These are phyloP conservation scores for Hylaea fasciaria DNA, from an alignment of 2,888 invertebrate genomes.

Conservation along the genomic window DNA sequence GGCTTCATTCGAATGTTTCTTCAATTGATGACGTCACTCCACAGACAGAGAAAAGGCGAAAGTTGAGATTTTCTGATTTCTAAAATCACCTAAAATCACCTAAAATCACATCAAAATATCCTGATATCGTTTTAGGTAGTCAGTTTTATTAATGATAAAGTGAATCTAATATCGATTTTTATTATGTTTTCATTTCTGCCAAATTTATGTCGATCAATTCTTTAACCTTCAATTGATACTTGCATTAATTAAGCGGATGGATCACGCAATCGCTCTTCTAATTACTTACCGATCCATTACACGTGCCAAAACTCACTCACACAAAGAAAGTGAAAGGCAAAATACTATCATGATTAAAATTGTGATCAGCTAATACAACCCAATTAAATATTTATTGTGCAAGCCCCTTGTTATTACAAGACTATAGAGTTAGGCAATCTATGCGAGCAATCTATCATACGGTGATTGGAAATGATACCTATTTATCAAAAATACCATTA, in stretches of 20 bases:
- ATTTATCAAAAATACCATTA: constrained; percentile 71
- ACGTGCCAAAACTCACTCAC: constrained; percentile 52
- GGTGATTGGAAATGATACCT: constrained; percentile 60
- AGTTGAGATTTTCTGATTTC: no score
- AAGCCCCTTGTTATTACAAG: constrained; percentile 66
- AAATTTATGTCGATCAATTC: no score
- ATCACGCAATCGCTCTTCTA: constrained; percentile 17
- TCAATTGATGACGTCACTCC: no score
- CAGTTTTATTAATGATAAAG: no score
- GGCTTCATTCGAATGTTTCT: no score
- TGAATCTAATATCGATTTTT: no score
- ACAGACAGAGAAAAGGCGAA: no score
- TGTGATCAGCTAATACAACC: constrained; percentile 74
- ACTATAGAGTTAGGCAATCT: constrained; percentile 70
- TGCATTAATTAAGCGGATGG: constrained; percentile 10
- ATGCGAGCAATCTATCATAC: constrained; percentile 68
- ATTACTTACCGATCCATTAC: constrained; percentile 40
- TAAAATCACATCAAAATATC: no score
- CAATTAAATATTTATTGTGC: constrained; percentile 78
- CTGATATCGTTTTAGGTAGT: no score
- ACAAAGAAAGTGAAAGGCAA: constrained; percentile 77
- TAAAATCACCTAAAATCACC: no score
- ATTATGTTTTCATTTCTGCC: no score
- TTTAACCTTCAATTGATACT: not conserved
- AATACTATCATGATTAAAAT: constrained; percentile 69